Percentiles rank a stretch among this genome's conserved stretches.
phyloP scores from a whole-genome alignment of 2,888 invertebrate genomes.

The Bellardia bayeri region DNA sequence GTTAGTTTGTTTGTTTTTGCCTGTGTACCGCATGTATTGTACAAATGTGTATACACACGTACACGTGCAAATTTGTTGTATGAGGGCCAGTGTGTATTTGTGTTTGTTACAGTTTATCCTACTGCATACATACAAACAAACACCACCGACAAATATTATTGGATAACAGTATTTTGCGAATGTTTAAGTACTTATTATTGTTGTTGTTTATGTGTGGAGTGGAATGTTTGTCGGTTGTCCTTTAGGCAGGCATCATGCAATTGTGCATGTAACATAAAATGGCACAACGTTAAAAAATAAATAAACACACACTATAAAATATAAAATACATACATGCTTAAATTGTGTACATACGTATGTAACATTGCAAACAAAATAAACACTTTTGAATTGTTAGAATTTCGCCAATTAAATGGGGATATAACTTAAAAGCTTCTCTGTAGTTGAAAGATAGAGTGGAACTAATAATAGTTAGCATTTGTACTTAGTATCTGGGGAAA shows the following conservation, averaged over 20 bases:
- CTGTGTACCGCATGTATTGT: too few relatives aligned
- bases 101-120: constrained; percentile 4
- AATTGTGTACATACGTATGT: not conserved
- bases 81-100: not conserved
- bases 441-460: not conserved
- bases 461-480: not conserved
- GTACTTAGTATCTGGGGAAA: too few relatives aligned
- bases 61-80: not conserved
- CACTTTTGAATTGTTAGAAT: constrained; percentile 7
- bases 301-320: constrained; percentile 58
- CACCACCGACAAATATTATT: constrained; percentile 25
- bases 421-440: not conserved
- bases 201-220: constrained; percentile 10
- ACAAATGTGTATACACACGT: not conserved
- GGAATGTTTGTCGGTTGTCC: constrained; percentile 8
- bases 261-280: constrained; percentile 59
- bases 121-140: not conserved
- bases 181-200: constrained; percentile 32
- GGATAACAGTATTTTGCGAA: constrained; percentile 38
- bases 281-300: constrained; percentile 32
- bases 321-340: not conserved
- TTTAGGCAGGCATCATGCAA: constrained; percentile 54
- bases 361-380: constrained; percentile 27
- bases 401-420: constrained; percentile 31
- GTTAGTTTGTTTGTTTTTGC: not conserved